Conservation (phyloP, 35 echinoderm and acorn worm genomes). For the Amphiura filiformis region DNA sequence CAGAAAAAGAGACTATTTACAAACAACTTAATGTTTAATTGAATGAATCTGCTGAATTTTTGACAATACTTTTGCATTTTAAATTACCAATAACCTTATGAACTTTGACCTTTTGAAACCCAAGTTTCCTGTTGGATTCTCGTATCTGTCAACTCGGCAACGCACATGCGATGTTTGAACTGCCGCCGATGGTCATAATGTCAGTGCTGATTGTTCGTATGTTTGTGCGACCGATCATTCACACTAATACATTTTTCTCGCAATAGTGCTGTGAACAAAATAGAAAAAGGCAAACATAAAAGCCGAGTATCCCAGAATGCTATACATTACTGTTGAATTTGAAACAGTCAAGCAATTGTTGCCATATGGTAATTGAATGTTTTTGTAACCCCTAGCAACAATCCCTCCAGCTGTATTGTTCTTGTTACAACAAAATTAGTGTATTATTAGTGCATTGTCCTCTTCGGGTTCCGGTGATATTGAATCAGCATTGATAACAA, state of each 20-base stretch:
- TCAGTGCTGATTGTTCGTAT: not conserved
- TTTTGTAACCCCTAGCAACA: not conserved
- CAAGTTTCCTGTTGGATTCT: no score
- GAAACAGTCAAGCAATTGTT: not conserved
- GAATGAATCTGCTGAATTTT: no score
- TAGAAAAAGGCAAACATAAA: not conserved
- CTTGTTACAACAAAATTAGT: not conserved
- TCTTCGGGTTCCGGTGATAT: not conserved
- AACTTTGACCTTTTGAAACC: no score
- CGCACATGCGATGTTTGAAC: no score
- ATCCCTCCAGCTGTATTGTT: not conserved
- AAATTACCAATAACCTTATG: no score
- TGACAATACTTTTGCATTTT: no score
- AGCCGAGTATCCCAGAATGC: slow-evolving; percentile 1
- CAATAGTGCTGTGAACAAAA: not conserved
- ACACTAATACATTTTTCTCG: not conserved
- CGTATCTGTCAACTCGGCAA: no score
- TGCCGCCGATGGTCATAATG: not conserved
- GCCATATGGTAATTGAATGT: not conserved
- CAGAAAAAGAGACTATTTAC: no score
- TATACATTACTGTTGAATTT: no score
- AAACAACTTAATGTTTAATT: no score
- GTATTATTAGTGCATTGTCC: not conserved
- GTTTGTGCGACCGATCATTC: not conserved
- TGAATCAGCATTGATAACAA: not conserved